These are phyloP conservation scores for Podarcis siculus DNA, from an alignment of 2,797 vertebrate genomes.

Conservation along the genomic window DNA sequence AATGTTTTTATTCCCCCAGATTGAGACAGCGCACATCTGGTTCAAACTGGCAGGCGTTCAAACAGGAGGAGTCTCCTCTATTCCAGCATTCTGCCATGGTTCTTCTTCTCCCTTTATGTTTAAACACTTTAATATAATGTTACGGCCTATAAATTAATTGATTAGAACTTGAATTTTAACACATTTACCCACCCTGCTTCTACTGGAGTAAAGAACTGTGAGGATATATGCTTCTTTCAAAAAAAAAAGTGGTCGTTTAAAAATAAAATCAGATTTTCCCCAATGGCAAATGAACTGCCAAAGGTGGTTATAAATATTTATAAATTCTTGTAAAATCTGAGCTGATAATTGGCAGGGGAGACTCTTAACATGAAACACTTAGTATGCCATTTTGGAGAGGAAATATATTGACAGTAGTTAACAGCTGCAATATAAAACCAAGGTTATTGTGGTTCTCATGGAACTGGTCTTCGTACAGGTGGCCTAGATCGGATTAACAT, in stretches of 20 bases:
- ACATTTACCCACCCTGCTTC: not conserved
- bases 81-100: not conserved
- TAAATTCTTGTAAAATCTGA: constrained; percentile 45
- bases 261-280: constrained; percentile 27
- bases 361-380: constrained; percentile 36
- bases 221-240: not conserved
- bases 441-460: not conserved
- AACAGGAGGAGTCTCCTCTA: not conserved
- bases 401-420: constrained; percentile 34
- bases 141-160: not conserved
- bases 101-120: not conserved
- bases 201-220: not conserved
- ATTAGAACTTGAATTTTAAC: not conserved
- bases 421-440: constrained; percentile 8
- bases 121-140: not conserved
- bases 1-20: not conserved
- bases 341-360: constrained; percentile 43
- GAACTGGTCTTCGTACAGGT: not conserved
- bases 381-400: constrained; percentile 19
- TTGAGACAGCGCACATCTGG: not conserved
- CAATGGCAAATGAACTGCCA: constrained; percentile 19
- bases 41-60: not conserved
- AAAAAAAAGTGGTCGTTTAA: constrained; percentile 9
- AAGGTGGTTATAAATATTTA: constrained; percentile 48
- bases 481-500: not conserved